Evolutionary conservation across 2,797 vertebrate species (phyloP), one percentile per base, ranked within the genome.

Genomic region (Tenualosa ilisha): DNA sequence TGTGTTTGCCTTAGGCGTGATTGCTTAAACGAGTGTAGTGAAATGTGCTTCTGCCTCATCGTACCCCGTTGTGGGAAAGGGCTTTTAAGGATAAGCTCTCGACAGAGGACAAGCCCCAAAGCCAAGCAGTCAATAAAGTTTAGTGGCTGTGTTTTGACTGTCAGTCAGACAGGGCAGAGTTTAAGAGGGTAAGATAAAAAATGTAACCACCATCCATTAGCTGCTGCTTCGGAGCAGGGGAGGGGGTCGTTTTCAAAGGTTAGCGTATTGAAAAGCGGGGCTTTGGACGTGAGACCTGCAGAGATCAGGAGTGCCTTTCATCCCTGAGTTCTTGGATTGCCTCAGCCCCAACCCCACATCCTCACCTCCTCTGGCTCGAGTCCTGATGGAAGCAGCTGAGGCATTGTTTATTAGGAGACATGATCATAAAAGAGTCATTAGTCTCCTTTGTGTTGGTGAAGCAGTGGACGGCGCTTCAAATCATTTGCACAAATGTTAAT

Each of bases 271-370:
- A 82, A 75, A 11, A 24, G 54, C 63, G 82, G 56, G 65, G 85
- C 82, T 84, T 65, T 83, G 4, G 68, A 75, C 3, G 65, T 72
- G 65, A 40, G 17, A 40, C 72, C 72, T 11, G 72, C 43, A 82
- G 61, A 85, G 83, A 83, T 59, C 85, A 88, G 86, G 81, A 83
- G 43, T 86, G 37, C 24, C 72, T 86, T 89, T 89, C 84, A 89
- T 51, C 84, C 91, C 81, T 86, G 17, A 22, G 31, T 40, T 17
- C 8, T 13, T 72, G 65, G 11, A 37, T 65, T 17, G 37, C 20
- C 3, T 6, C 13, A 5, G 37, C 37, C 37, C 68, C 82, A 84
- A 82, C 65, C 68, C 79, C 84, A 81, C 82, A 20, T 81, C 51
- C 79, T 81, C 79, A 81, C 84, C 83, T 83, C 84, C 82, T 83